These are phyloP conservation scores for Eutrigla gurnardus DNA, from an alignment of 2,797 vertebrate genomes.

Conservation along the genomic window DNA sequence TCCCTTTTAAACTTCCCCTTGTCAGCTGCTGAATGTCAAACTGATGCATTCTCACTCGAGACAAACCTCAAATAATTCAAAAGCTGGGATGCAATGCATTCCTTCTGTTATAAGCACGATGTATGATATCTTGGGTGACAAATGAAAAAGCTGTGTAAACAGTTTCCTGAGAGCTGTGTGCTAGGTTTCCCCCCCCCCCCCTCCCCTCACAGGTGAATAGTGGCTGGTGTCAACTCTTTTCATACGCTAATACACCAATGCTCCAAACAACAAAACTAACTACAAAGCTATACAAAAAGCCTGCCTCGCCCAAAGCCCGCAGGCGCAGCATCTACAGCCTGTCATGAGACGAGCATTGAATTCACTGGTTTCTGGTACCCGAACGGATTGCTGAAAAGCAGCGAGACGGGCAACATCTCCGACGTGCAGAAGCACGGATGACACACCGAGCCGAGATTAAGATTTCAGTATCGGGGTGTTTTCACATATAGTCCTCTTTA, in stretches of 20 bases:
- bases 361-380: constrained; percentile 61
- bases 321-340: constrained; percentile 54
- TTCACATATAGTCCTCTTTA: too few species aligned
- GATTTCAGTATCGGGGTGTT: constrained; percentile 61
- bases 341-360: constrained; percentile 56
- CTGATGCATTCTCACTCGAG: constrained; percentile 20
- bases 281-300: constrained; percentile 60
- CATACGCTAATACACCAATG: constrained; percentile 29
- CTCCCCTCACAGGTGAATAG: constrained; percentile 39
- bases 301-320: constrained; percentile 50
- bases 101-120: constrained; percentile 26
- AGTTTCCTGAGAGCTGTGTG: constrained; percentile 50
- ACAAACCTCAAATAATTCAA: constrained; percentile 31
- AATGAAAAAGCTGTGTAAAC: constrained; percentile 59
- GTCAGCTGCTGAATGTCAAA: constrained; percentile 26
- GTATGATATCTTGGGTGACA: constrained; percentile 42
- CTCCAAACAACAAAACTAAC: constrained; percentile 58
- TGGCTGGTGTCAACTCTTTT: constrained; percentile 41
- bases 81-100: constrained; percentile 22
- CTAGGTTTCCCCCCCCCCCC: constrained; percentile 43
- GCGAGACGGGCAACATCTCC: constrained; percentile 69
- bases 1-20: too few species aligned
- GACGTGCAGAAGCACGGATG: constrained; percentile 52
- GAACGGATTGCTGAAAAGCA: constrained; percentile 69
- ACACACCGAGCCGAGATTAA: constrained; percentile 64